A percentile compares a stretch with the other conserved stretches of the same genome.
Evolutionary conservation across 2,888 invertebrate species (phyloP).

Genomic region (Corbicula japonica): DNA sequence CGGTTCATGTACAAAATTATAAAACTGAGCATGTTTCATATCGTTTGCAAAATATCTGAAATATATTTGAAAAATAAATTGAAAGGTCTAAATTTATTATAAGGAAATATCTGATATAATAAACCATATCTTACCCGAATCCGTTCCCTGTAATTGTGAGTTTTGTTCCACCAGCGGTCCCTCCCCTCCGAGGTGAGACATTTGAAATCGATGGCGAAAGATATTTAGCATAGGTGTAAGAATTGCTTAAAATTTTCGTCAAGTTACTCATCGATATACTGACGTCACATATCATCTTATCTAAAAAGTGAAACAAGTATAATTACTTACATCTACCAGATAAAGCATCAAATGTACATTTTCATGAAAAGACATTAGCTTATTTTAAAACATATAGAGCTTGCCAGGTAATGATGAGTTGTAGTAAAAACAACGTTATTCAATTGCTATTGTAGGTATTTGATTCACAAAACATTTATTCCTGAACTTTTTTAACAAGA

Average conservation of each 20-base stretch:
- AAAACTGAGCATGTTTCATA: too few species aligned
- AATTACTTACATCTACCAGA: too few species aligned
- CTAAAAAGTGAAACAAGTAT: too few species aligned
- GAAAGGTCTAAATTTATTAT: too few species aligned
- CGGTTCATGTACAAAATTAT: too few species aligned
- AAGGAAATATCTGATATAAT: too few species aligned
- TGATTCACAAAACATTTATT: too few species aligned
- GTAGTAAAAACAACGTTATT: neutral
- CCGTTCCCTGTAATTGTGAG: slow-evolving; percentile 81
- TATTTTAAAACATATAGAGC: neutral
- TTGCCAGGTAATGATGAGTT: neutral
- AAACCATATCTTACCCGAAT: too few species aligned
- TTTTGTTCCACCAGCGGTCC: slow-evolving; percentile 81
- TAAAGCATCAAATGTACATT: slow-evolving; percentile 21
- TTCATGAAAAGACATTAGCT: neutral
- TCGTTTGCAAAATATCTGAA: too few species aligned
- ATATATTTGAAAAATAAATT: too few species aligned
- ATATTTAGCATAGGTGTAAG: slow-evolving; percentile 71
- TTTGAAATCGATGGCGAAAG: slow-evolving; percentile 75
- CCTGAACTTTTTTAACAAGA: too few species aligned
- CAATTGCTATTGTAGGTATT: neutral
- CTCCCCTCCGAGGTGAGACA: slow-evolving; percentile 80
- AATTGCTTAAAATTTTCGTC: slow-evolving; percentile 51
- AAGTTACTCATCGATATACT: slow-evolving; percentile 66
- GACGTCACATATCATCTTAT: slow-evolving; percentile 75